Evolutionary conservation across 2,888 invertebrate species (phyloP).

Genomic region (Lumbricus terrestris): DNA sequence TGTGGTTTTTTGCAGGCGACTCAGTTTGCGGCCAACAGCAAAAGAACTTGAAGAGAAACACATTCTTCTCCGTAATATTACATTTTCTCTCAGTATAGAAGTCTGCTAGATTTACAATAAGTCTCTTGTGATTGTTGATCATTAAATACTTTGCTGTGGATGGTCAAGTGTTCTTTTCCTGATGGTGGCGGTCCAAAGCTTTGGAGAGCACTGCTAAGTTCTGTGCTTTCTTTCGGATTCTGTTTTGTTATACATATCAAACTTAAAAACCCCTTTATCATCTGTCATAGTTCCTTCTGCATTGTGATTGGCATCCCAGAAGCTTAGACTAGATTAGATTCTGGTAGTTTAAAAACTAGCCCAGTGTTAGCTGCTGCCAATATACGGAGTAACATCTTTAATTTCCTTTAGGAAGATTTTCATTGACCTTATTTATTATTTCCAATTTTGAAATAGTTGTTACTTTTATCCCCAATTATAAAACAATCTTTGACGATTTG

Average conservation of each 20-base stretch:
- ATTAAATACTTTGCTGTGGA: neutral
- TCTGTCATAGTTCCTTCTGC: neutral
- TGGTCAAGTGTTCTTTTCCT: too few species aligned
- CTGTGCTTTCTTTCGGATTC: neutral
- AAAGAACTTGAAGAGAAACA: constrained; percentile 97
- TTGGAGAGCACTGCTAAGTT: neutral
- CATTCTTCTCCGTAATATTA: constrained; percentile 85
- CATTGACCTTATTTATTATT: neutral
- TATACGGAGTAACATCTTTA: neutral
- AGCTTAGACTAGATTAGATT: neutral
- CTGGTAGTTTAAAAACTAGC: neutral
- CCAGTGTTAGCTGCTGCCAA: neutral
- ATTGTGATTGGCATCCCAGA: neutral
- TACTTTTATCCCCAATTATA: neutral
- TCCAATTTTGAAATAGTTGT: neutral
- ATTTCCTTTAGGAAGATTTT: neutral
- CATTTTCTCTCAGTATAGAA: neutral
- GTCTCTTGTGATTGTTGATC: neutral
- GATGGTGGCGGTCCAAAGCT: neutral
- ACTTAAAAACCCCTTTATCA: neutral
- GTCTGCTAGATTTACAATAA: neutral
- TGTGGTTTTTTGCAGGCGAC: constrained; percentile 65
- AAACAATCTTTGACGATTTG: neutral
- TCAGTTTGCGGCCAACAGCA: constrained; percentile 95
- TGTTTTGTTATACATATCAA: too few species aligned